A percentile compares a stretch with the other conserved stretches of the same genome.
These are phyloP conservation scores for Poecile atricapillus DNA, from an alignment of 2,113 vertebrate genomes.

Conservation along the genomic window DNA sequence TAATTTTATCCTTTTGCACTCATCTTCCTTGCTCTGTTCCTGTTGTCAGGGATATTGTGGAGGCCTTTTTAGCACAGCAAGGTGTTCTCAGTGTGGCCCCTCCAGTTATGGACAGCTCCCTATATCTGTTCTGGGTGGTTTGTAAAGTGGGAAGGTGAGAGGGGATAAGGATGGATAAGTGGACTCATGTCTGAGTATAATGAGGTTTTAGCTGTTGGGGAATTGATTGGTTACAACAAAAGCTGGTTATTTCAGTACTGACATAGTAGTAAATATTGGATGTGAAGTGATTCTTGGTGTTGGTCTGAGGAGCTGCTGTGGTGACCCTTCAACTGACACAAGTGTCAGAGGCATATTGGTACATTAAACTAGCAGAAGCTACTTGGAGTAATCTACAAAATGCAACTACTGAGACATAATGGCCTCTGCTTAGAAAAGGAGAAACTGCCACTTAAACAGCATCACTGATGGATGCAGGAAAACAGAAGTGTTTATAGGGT, in stretches of 20 bases:
- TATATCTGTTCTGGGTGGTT: not conserved
- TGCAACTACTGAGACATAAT: not conserved
- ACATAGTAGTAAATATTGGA: not conserved
- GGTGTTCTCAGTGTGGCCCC: not conserved
- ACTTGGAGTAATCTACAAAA: not conserved
- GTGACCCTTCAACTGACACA: fast-evolving
- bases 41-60: not conserved
- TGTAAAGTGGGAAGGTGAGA: not conserved
- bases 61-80: not conserved
- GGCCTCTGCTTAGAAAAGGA: not conserved
- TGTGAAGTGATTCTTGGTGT: not conserved
- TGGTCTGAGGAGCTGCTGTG: not conserved
- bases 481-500: not conserved
- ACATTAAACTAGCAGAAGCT: not conserved
- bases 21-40: not conserved
- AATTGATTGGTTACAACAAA: not conserved
- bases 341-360: not conserved
- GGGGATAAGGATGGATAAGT: not conserved
- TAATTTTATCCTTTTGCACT: not conserved
- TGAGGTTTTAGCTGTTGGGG: not conserved
- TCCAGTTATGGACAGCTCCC: not conserved
- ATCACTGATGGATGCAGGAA: not conserved
- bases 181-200: fast-evolving
- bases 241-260: not conserved
- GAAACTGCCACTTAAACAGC: not conserved